These are phyloP conservation scores for Pelecanus crispus DNA, from an alignment of 2,113 vertebrate genomes.

Conservation along the genomic window DNA sequence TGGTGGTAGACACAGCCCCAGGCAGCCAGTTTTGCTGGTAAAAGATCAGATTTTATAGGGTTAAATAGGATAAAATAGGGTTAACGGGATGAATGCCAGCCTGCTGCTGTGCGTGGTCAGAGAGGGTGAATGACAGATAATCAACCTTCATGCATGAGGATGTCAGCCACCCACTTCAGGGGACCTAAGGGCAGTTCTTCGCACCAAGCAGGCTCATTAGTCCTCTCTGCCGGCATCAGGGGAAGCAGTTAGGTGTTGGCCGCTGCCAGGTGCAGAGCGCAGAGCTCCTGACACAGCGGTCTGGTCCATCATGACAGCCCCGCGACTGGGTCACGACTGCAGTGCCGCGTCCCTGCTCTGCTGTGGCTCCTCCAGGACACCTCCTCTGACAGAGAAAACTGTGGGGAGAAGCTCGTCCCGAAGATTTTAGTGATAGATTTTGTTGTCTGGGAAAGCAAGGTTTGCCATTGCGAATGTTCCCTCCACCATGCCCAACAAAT, in stretches of 20 bases:
- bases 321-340: accelerated
- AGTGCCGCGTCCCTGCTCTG: background rate
- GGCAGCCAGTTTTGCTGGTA: background rate
- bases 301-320: accelerated
- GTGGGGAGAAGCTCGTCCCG: accelerated
- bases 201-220: background rate
- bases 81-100: background rate
- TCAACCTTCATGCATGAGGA: accelerated
- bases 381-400: background rate
- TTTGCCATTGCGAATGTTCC: background rate
- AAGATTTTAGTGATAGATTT: background rate
- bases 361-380: background rate
- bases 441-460: background rate
- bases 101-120: background rate
- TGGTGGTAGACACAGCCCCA: background rate
- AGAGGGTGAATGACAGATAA: background rate
- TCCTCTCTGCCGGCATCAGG: background rate
- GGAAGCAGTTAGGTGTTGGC: background rate
- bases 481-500: background rate
- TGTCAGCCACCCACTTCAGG: background rate
- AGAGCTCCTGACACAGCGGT: background rate
- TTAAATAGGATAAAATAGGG: background rate
- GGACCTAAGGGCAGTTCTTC: background rate
- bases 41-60: background rate
- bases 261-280: background rate